Conservation (phyloP, 2,797 vertebrate species). For the Vespertilio murinus region DNA sequence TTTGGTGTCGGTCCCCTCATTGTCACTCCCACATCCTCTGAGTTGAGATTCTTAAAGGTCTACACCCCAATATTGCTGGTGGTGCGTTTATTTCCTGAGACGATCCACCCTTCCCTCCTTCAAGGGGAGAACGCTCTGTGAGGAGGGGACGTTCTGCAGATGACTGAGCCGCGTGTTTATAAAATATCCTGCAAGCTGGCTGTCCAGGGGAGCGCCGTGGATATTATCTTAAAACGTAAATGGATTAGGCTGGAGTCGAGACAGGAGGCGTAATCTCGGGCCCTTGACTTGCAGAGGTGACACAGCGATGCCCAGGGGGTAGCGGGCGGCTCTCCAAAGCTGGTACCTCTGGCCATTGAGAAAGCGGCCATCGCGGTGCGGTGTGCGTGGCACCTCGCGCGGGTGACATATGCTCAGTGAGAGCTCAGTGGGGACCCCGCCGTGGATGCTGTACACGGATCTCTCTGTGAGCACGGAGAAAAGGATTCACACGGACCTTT, state of each 20-base stretch:
- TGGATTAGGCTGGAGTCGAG: conserved; percentile 70
- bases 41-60: not conserved
- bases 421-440: conserved; percentile 58
- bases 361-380: conserved; percentile 67
- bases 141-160: not conserved
- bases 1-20: not conserved
- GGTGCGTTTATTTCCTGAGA: not conserved
- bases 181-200: conserved; percentile 32
- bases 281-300: conserved; percentile 78
- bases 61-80: not conserved
- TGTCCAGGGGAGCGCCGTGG: conserved; percentile 51
- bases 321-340: conserved; percentile 73
- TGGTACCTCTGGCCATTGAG: conserved; percentile 72
- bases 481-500: not conserved
- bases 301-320: conserved; percentile 73
- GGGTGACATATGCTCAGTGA: conserved; percentile 71
- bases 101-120: not conserved
- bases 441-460: not conserved
- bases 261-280: conserved; percentile 75
- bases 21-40: not conserved
- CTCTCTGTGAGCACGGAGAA: not conserved
- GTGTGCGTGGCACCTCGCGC: conserved; percentile 50
- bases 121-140: not conserved
- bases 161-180: conserved; percentile 7
- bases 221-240: conserved; percentile 45